Evolutionary conservation across 1,140 invertebrate genomes (phyloP).

Genomic region (Yoshiicerus persimilis): DNA sequence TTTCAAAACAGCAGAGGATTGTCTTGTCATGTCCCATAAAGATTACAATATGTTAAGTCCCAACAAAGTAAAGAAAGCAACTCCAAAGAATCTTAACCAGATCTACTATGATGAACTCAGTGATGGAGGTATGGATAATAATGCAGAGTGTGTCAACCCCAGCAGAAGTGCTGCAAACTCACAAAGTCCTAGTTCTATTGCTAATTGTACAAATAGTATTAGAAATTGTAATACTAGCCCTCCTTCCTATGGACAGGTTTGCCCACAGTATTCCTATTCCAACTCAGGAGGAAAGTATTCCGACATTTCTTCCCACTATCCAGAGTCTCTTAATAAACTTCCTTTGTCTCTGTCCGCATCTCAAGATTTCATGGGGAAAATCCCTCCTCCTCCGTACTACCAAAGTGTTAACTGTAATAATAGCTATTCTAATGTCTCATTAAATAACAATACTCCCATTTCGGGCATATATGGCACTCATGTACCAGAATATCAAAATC

Average conservation of each 20-base stretch:
- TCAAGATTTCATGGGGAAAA: background rate
- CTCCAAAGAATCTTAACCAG: conserved; percentile 10
- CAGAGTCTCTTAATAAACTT: background rate
- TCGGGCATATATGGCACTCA: background rate
- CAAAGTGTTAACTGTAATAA: conserved; percentile 11
- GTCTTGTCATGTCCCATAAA: conserved; percentile 5
- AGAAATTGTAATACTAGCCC: background rate
- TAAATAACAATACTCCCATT: background rate
- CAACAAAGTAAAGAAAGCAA: background rate
- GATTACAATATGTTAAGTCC: background rate
- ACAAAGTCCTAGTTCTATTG: background rate
- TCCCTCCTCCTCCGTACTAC: conserved; percentile 33
- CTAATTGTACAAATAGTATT: background rate
- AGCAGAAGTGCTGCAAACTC: background rate
- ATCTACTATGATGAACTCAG: conserved; percentile 39
- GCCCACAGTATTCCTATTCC: background rate
- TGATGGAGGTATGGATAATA: conserved; percentile 10
- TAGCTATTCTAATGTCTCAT: background rate
- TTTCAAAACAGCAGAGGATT: conserved; percentile 18
- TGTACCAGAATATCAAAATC: background rate
- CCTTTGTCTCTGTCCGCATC: background rate
- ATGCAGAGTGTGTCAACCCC: background rate
- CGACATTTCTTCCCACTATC: background rate
- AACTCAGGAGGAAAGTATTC: background rate
- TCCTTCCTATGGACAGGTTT: background rate